phyloP scores from a whole-genome alignment of 1,140 invertebrate species.

The Tetramorium parvispinum region DNA sequence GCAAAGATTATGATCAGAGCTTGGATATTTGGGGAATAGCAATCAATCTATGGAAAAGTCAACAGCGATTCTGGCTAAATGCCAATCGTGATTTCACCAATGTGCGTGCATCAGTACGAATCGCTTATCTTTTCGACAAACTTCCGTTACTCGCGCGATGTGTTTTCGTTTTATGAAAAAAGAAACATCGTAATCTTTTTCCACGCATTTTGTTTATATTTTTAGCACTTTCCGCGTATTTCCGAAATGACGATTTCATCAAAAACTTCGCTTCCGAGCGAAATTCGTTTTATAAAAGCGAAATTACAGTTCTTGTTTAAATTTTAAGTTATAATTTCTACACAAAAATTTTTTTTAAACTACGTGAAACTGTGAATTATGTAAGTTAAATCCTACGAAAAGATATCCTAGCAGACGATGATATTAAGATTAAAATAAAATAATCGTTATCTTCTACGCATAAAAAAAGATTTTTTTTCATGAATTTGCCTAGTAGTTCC shows the following conservation, averaged over 20 bases:
- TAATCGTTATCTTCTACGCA: neutral
- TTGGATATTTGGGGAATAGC: constrained; percentile 34
- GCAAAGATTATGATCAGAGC: constrained; percentile 12
- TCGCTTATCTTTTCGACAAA: constrained; percentile 38
- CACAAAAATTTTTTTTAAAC: neutral
- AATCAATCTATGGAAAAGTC: constrained; percentile 43
- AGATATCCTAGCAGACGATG: neutral
- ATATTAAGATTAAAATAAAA: neutral
- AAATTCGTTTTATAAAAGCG: neutral
- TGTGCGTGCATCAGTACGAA: constrained; percentile 51
- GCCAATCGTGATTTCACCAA: constrained; percentile 68
- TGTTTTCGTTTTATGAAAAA: constrained; percentile 48
- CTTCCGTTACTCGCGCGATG: constrained; percentile 28
- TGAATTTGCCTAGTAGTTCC: neutral
- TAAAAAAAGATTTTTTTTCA: neutral
- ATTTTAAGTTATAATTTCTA: neutral
- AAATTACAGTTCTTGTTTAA: constrained; percentile 5
- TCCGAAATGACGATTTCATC: neutral
- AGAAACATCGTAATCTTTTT: neutral
- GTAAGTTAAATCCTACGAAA: neutral
- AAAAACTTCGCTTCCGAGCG: neutral
- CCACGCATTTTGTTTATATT: neutral
- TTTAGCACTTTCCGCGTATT: neutral
- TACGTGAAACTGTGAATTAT: neutral
- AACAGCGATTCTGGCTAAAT: constrained; percentile 51